A percentile compares a stretch with the other conserved stretches of the same genome.
These are phyloP conservation scores for Sinocyclocheilus maitianheensis DNA, from an alignment of 2,113 vertebrate species.

Conservation along the genomic window DNA sequence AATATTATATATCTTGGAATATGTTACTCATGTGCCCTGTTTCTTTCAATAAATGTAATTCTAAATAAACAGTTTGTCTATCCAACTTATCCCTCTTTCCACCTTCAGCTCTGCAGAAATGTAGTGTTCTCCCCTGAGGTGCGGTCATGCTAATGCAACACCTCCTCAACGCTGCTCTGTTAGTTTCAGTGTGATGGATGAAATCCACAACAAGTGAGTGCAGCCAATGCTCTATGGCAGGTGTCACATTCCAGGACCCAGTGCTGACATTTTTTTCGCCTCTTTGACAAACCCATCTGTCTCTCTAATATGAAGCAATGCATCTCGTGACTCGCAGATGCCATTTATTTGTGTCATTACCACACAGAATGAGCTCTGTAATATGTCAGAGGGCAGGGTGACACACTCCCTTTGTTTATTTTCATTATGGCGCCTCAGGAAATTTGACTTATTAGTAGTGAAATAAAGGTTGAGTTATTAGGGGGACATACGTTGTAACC, in stretches of 20 bases:
- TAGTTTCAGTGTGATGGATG: constrained; percentile 11
- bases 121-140: neutral
- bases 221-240: constrained; percentile 13
- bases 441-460: neutral
- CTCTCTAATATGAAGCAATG: constrained; percentile 40
- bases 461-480: constrained; percentile 6
- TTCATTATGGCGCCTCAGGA: neutral
- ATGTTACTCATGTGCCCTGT: neutral
- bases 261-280: neutral
- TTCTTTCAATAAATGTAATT: neutral
- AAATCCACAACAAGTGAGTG: constrained; percentile 6
- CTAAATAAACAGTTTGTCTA: constrained; percentile 2
- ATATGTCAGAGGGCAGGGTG: constrained; percentile 11
- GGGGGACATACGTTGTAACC: neutral
- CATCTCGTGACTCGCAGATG: neutral
- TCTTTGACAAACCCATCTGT: constrained; percentile 26
- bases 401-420: constrained; percentile 1
- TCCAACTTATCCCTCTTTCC: neutral
- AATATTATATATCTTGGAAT: neutral
- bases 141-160: neutral
- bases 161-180: neutral
- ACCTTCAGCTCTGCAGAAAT: neutral
- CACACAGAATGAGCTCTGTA: neutral
- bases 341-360: constrained; percentile 25
- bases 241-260: constrained; percentile 16